phyloP scores from a whole-genome alignment of 2,888 invertebrate genomes.

The Brachylomia viminalis region DNA sequence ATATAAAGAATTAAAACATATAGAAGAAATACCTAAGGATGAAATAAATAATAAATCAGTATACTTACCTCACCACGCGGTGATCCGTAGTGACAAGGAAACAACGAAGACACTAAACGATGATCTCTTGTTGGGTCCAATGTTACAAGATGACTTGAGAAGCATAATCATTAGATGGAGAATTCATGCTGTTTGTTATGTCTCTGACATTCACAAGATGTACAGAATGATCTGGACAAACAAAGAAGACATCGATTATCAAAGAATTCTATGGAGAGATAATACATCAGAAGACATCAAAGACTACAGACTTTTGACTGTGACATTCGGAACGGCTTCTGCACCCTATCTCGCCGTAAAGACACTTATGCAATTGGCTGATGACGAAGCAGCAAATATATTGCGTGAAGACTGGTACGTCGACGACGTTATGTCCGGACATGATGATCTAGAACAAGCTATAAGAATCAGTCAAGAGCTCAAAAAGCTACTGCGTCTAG shows the following conservation, averaged over 20 bases:
- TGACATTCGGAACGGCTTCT: neutral
- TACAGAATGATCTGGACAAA: constrained; percentile 3
- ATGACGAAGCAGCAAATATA: neutral
- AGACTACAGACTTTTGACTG: neutral
- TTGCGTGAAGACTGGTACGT: neutral
- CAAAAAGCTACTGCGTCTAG: neutral
- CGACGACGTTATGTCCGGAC: neutral
- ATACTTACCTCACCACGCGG: too few relatives aligned
- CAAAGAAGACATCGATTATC: constrained; percentile 3
- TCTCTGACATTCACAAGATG: neutral
- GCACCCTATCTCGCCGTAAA: neutral
- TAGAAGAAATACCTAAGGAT: too few relatives aligned
- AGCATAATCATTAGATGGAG: neutral
- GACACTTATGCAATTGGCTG: neutral
- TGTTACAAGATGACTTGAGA: neutral
- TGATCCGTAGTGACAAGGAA: too few relatives aligned
- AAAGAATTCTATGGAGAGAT: constrained; percentile 12
- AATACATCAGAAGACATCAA: neutral
- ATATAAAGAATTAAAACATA: too few relatives aligned
- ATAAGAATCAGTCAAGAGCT: neutral
- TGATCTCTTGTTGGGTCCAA: neutral
- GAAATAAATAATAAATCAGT: too few relatives aligned
- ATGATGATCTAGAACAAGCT: neutral
- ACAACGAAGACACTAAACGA: neutral
- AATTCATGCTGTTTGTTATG: neutral